phyloP scores from a whole-genome alignment of 2,797 vertebrate genomes.

The Hirundo rustica region DNA sequence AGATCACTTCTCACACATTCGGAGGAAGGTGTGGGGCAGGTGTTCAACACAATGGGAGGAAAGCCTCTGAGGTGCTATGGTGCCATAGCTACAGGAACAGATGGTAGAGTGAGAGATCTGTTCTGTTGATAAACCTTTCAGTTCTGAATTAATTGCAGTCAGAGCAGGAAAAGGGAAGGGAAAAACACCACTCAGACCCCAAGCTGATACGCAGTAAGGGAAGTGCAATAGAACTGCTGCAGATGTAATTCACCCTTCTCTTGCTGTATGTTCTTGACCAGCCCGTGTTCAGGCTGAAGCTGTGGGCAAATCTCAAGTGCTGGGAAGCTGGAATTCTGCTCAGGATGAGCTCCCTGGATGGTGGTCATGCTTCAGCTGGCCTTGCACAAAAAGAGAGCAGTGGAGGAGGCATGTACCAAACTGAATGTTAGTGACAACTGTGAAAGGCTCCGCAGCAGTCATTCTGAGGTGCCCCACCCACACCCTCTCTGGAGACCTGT shows the following conservation, averaged over 20 bases:
- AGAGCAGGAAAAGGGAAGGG: background rate
- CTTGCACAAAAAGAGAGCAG: background rate
- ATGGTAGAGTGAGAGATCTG: background rate
- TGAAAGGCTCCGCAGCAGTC: background rate
- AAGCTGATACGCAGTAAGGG: background rate
- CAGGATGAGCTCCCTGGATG: accelerated
- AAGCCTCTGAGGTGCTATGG: accelerated
- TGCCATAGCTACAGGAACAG: background rate
- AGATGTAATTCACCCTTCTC: background rate
- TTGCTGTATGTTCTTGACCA: background rate
- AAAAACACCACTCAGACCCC: background rate
- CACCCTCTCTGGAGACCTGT: slow-evolving; percentile 17
- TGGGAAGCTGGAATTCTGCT: background rate
- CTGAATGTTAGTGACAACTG: background rate
- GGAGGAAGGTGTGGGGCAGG: background rate
- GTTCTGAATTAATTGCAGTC: background rate
- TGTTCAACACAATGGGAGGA: background rate
- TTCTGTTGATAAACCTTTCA: background rate
- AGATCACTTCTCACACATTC: accelerated
- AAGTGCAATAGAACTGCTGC: background rate
- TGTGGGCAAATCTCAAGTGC: accelerated
- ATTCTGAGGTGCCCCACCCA: background rate
- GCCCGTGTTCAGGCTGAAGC: background rate
- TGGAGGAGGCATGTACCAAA: background rate
- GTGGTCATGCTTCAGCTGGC: background rate